These are phyloP conservation scores for Heliornis fulica DNA, from an alignment of 2,113 vertebrate species.

Conservation along the genomic window DNA sequence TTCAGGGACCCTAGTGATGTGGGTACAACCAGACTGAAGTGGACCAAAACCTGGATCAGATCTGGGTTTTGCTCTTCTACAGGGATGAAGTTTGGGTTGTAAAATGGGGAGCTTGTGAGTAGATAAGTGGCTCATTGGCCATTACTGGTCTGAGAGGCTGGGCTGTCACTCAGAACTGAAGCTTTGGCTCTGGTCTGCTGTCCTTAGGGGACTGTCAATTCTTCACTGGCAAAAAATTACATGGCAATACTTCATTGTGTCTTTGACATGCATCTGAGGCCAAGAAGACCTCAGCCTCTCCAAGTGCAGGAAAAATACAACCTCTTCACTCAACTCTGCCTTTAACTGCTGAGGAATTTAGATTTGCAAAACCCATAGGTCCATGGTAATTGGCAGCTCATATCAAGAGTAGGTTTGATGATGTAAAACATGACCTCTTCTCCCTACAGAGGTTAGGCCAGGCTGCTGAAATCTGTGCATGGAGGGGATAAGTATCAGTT, in stretches of 20 bases:
- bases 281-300: background rate
- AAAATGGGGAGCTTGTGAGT: background rate
- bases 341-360: background rate
- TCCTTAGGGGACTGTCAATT: background rate
- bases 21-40: background rate
- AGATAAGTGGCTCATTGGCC: background rate
- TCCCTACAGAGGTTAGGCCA: background rate
- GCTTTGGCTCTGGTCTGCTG: background rate
- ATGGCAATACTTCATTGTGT: background rate
- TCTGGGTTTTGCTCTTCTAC: background rate
- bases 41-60: background rate
- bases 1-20: too few species aligned
- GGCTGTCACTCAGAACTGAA: background rate
- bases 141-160: background rate
- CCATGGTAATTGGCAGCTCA: background rate
- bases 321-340: background rate
- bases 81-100: background rate
- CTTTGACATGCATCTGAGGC: rapidly evolving
- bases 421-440: background rate
- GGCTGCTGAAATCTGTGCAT: background rate
- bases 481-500: background rate
- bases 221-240: background rate
- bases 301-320: background rate
- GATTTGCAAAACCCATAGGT: rapidly evolving
- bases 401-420: background rate